Evolutionary conservation across 2,113 vertebrate genomes (phyloP).

Genomic region (Archilochus colubris): DNA sequence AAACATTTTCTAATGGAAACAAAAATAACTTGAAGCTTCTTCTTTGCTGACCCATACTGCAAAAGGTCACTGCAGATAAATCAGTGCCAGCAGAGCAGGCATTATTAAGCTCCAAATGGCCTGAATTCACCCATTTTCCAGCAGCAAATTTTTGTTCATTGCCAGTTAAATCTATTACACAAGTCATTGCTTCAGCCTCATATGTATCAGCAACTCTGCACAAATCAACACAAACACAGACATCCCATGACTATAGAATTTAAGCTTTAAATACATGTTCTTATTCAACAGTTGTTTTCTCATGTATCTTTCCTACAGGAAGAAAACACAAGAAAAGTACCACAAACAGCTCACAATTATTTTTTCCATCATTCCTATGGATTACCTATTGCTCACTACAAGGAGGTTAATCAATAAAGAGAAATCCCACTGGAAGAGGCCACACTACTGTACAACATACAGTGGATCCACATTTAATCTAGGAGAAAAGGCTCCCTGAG

Average conservation of each 20-base stretch:
- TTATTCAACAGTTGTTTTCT: neutral
- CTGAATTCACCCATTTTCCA: neutral
- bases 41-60: neutral
- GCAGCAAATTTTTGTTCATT: neutral
- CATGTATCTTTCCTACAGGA: neutral
- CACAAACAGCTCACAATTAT: too few relatives aligned
- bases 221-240: neutral
- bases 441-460: neutral
- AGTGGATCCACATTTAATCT: neutral
- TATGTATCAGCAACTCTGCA: neutral
- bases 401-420: neutral
- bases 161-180: neutral
- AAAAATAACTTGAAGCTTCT: slow-evolving; percentile 23
- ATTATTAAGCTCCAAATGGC: neutral
- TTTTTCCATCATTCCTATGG: neutral
- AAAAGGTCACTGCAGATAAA: slow-evolving; percentile 16
- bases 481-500: neutral
- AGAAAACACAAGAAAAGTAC: neutral
- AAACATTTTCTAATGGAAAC: neutral
- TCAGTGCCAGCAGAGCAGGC: neutral
- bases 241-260: neutral
- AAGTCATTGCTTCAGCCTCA: neutral
- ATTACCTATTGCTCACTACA: neutral
- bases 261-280: neutral
- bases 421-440: neutral